A percentile compares a stretch with the other conserved stretches of the same genome.
Evolutionary conservation across 2,113 vertebrate genomes (phyloP).

Genomic region (Octodon degus): DNA sequence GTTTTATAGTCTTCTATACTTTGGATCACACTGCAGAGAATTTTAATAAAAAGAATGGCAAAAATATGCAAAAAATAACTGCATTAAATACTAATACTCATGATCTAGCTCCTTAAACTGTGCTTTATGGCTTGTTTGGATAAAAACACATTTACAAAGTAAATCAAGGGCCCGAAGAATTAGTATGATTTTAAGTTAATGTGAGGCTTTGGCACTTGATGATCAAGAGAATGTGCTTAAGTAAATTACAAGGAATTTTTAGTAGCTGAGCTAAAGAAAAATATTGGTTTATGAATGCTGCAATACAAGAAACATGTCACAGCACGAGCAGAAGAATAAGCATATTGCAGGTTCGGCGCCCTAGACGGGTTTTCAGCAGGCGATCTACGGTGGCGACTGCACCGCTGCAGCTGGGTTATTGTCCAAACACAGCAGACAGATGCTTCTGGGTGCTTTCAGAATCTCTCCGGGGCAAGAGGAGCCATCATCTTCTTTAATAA

Average conservation of each 20-base stretch:
- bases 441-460: slow-evolving; percentile 57
- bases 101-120: not conserved
- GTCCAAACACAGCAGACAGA: slow-evolving; percentile 55
- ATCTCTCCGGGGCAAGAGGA: slow-evolving; percentile 49
- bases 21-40: not conserved
- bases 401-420: slow-evolving; percentile 10
- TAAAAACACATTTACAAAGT: slow-evolving; percentile 8
- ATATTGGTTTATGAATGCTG: not conserved
- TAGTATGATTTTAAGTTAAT: not conserved
- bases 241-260: not conserved
- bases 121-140: not conserved
- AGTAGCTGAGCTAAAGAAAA: not conserved
- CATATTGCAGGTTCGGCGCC: not conserved
- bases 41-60: not conserved
- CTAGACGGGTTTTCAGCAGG: not conserved
- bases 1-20: not conserved
- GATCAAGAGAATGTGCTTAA: not conserved
- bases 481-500: slow-evolving; percentile 69
- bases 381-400: not conserved
- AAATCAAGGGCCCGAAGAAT: not conserved
- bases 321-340: not conserved
- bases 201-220: not conserved
- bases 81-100: not conserved
- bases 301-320: not conserved
- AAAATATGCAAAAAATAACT: not conserved